phyloP scores from a whole-genome alignment of 2,113 vertebrate genomes.

The Tenrec ecaudatus region DNA sequence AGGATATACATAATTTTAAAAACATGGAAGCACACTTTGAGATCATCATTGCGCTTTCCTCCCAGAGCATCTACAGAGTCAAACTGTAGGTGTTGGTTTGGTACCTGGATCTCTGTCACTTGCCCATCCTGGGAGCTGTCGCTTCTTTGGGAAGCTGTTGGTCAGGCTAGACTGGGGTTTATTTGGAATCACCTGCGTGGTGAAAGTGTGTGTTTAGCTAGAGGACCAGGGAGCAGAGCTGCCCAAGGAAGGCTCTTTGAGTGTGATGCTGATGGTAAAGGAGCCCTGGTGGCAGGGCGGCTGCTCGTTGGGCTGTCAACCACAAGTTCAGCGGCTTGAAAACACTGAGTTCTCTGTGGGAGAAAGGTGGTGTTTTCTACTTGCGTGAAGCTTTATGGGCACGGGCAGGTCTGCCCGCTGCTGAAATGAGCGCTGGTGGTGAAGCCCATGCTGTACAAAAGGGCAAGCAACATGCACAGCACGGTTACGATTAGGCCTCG shows the following conservation, averaged over 20 bases:
- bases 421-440: neutral
- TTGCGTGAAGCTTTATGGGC: too few relatives aligned
- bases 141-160: constrained; percentile 61
- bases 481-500: neutral
- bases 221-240: constrained; percentile 46
- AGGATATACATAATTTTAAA: neutral
- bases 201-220: constrained; percentile 52
- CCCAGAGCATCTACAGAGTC: neutral
- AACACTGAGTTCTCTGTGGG: too few relatives aligned
- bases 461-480: neutral
- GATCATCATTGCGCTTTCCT: neutral
- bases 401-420: too few relatives aligned
- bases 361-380: too few relatives aligned
- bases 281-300: too few relatives aligned
- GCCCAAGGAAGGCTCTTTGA: constrained; percentile 48
- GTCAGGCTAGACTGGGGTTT: constrained; percentile 33
- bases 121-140: neutral
- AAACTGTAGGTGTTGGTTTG: neutral
- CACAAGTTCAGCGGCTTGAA: too few relatives aligned
- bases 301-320: too few relatives aligned
- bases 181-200: constrained; percentile 64
- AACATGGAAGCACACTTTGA: neutral
- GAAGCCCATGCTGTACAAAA: neutral
- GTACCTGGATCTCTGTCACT: neutral
- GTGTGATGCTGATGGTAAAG: constrained; percentile 18